A percentile compares a stretch with the other conserved stretches of the same genome.
phyloP scores from a whole-genome alignment of 1,140 invertebrate genomes.

The Cydia pomonella region DNA sequence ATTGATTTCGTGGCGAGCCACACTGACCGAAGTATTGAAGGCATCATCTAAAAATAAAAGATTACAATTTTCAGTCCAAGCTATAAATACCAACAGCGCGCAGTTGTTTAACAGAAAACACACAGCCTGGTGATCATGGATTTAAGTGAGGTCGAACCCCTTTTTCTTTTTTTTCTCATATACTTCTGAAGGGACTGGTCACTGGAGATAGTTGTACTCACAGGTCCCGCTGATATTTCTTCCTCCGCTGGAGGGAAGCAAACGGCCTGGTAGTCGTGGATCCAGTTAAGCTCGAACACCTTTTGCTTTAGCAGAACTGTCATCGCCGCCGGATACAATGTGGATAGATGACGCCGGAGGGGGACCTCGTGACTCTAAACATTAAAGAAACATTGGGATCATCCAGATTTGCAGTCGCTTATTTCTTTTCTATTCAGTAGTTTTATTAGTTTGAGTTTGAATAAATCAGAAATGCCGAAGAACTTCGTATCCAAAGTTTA shows the following conservation, averaged over 20 bases:
- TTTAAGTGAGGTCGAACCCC: too few relatives aligned
- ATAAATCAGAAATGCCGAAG: too few relatives aligned
- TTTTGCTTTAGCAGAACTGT: conserved; percentile 54
- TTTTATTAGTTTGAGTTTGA: too few relatives aligned
- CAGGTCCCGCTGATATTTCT: conserved; percentile 43
- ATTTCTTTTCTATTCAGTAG: too few relatives aligned
- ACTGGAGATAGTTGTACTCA: conserved; percentile 39
- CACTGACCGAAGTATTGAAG: conserved; percentile 51
- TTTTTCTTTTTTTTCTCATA: too few relatives aligned
- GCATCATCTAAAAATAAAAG: conserved; percentile 49
- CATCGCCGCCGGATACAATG: conserved; percentile 59
- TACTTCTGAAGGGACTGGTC: too few relatives aligned
- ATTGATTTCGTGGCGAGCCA: conserved; percentile 50
- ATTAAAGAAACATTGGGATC: not conserved
- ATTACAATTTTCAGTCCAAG: not conserved
- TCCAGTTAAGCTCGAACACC: conserved; percentile 64
- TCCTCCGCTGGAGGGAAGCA: conserved; percentile 60
- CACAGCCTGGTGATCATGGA: too few relatives aligned
- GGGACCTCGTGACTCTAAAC: conserved; percentile 21
- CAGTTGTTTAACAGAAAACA: too few relatives aligned
- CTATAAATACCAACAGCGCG: too few relatives aligned
- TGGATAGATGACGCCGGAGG: conserved; percentile 54
- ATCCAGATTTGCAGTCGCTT: not conserved
- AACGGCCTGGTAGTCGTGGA: conserved; percentile 71
- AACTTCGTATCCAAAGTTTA: too few relatives aligned